Base-by-base conservation (phyloP, 1,140 invertebrate genomes). In the Drosophila ananassae region DNA sequence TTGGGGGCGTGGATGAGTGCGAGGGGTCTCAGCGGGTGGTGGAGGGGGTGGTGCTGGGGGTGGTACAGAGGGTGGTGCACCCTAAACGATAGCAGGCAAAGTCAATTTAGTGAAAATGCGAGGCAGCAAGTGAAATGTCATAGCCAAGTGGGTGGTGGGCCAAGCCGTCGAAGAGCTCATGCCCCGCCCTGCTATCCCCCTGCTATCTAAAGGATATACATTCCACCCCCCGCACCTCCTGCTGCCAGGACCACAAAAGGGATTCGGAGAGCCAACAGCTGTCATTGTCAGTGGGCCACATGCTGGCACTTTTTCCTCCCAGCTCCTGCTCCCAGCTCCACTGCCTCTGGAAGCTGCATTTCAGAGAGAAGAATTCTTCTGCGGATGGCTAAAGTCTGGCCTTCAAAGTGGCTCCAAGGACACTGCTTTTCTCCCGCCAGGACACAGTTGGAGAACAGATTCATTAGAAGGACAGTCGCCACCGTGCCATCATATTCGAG, bases 101-200 rank as follows among this genome's bases (percentile, higher is more conserved):
- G 72, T 75, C 72, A 75, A 75, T 75, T 75, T 75, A 64, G 71
- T 64, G 72, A 75, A 75, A 75, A 75, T 75, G 61, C 72, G 71
- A 75, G 61, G 72, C 71, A 66, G 60, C 72, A 74, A 75, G 71
- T 66, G 71, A 75, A 75, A 75, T 75, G 72, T 75, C 71, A 73
- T 63, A 73, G 66, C 59, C 59, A 44, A 60, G 57, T 51, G 57
- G 30, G 22, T 25, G 6, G 32, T 12, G 39, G 39, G 13, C 39
- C 13, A 17, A 17, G 37, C 37, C 37, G n/a, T 39, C 12, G 34
- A 37, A 37, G 34, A n/a, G 32, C 32, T 8, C 32, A 34, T 34
- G 32, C 8, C 32, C 32, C 7, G 32, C 32, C 32, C 12, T 41
- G 39, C 39, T 46, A 13, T 13, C 44, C 8, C 1, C 1, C 44